A percentile compares a stretch with the other conserved stretches of the same genome.
phyloP scores from a whole-genome alignment of 1,140 invertebrate species.

The Pseudomyrmex pallidus region DNA sequence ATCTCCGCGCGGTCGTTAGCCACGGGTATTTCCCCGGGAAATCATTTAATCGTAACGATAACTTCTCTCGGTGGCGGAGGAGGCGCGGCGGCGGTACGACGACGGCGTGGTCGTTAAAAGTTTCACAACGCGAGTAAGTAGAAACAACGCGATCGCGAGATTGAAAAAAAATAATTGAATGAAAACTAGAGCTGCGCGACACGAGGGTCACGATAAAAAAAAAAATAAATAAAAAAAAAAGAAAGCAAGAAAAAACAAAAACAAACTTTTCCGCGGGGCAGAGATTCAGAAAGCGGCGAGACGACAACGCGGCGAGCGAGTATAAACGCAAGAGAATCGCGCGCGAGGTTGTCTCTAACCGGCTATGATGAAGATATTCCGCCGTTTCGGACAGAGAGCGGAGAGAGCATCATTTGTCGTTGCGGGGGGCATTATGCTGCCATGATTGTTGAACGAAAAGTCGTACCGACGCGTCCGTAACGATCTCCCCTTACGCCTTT shows the following conservation, averaged over 20 bases:
- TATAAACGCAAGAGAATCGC: neutral
- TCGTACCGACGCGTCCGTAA: slow-evolving; percentile 68
- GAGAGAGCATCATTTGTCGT: slow-evolving; percentile 45
- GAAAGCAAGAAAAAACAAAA: neutral
- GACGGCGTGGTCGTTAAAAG: slow-evolving; percentile 50
- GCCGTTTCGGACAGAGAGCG: slow-evolving; percentile 25
- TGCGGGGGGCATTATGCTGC: slow-evolving; percentile 4
- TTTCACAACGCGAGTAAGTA: slow-evolving; percentile 40
- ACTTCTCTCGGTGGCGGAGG: slow-evolving; percentile 42
- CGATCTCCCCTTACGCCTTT: slow-evolving; percentile 63
- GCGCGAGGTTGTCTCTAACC: slow-evolving; percentile 12
- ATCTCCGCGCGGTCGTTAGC: slow-evolving; percentile 45
- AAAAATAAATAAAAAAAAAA: no score
- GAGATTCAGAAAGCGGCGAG: neutral
- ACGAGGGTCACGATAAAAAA: no score
- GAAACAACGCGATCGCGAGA: slow-evolving; percentile 37
- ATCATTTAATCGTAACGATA: slow-evolving; percentile 60
- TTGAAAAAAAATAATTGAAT: slow-evolving; percentile 24
- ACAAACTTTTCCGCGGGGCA: neutral
- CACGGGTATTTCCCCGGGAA: slow-evolving; percentile 36
- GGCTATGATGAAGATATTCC: slow-evolving; percentile 22
- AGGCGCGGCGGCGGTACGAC: slow-evolving; percentile 36
- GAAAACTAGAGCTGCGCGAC: neutral
- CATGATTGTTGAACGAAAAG: slow-evolving; percentile 64
- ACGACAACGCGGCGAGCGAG: neutral